Percentiles rank a stretch among this genome's conserved stretches.
These are phyloP conservation scores for Halocaridina rubra DNA, from an alignment of 2,888 invertebrate species.

Conservation along the genomic window DNA sequence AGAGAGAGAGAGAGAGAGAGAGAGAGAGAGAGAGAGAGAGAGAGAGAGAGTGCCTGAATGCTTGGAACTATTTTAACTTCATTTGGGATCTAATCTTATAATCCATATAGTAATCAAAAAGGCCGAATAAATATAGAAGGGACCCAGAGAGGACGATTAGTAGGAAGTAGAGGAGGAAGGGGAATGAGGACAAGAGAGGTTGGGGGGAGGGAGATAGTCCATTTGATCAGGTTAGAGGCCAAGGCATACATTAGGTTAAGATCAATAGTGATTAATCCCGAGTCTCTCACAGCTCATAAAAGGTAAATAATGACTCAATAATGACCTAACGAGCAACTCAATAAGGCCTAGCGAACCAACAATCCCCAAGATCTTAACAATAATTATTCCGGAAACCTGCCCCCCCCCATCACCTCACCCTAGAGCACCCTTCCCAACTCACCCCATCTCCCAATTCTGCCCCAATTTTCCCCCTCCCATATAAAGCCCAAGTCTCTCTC, in stretches of 20 bases:
- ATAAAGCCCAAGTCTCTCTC: too few species aligned
- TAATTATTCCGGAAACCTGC: neutral
- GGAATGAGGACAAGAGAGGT: neutral
- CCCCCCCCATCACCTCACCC: neutral
- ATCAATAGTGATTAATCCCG: conserved; percentile 52
- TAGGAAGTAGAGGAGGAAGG: neutral
- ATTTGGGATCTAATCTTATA: too few species aligned
- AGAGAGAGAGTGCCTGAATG: too few species aligned
- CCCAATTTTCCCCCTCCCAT: neutral
- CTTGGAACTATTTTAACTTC: too few species aligned
- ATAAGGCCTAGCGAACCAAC: conserved; percentile 26
- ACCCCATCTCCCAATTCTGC: neutral
- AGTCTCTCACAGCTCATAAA: conserved; percentile 52
- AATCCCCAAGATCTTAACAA: neutral
- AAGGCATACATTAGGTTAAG: conserved; percentile 34
- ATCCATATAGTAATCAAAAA: too few species aligned
- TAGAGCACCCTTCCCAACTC: neutral
- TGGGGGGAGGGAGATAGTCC: neutral
- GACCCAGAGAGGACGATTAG: too few species aligned
- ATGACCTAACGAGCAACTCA: conserved; percentile 54
- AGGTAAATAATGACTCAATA: conserved; percentile 56
- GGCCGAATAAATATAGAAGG: too few species aligned
- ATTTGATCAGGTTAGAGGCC: too few species aligned
- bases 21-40: too few species aligned
- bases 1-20: too few species aligned